phyloP scores from a whole-genome alignment of 2,888 invertebrate species.

The Ophioninae sp. region DNA sequence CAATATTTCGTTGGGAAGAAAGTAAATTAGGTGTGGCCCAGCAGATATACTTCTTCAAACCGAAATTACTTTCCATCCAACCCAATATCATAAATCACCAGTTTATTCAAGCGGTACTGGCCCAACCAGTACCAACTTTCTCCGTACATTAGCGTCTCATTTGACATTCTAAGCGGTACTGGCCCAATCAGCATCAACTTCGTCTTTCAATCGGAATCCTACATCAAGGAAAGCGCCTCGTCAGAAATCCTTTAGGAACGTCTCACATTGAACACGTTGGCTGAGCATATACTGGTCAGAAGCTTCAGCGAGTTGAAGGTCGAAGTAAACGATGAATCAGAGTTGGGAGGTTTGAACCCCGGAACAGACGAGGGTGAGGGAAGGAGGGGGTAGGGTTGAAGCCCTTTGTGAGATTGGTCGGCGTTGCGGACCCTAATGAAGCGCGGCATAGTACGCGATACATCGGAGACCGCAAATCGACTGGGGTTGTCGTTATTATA shows the following conservation, averaged over 20 bases:
- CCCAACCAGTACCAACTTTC: no score
- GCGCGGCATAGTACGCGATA: conserved; percentile 66
- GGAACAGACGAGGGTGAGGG: not conserved
- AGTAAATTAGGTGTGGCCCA: no score
- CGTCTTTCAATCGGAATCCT: no score
- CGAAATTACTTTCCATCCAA: no score
- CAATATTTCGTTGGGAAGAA: no score
- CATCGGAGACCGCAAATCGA: conserved; percentile 63
- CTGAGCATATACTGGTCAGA: conserved; percentile 42
- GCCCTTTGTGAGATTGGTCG: conserved; percentile 74
- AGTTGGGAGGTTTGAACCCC: conserved; percentile 17
- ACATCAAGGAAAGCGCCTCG: not conserved
- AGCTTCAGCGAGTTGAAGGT: conserved; percentile 50
- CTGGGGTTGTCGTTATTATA: conserved; percentile 50
- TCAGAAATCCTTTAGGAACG: conserved; percentile 24
- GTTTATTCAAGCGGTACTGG: no score
- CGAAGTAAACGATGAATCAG: conserved; percentile 35
- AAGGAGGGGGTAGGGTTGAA: conserved; percentile 10
- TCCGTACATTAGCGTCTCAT: no score
- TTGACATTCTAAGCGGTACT: no score
- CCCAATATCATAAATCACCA: no score
- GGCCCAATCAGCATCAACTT: no score
- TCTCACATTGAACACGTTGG: conserved; percentile 24
- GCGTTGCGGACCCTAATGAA: conserved; percentile 73
- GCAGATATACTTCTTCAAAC: no score